Conservation (phyloP, 1,140 invertebrate species). For the Myzus persicae region DNA sequence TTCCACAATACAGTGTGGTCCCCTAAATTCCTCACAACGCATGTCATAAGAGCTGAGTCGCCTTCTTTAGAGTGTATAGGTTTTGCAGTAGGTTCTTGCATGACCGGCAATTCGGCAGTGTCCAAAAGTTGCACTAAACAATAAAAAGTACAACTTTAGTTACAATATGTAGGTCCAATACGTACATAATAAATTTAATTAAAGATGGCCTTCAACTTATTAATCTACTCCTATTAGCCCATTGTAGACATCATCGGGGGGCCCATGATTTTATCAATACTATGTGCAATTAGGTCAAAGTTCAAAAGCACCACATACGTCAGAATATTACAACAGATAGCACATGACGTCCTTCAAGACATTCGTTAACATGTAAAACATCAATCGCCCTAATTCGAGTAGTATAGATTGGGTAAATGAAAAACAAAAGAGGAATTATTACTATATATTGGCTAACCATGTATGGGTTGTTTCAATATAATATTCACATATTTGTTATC, state of each 20-base stretch:
- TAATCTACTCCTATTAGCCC: not conserved
- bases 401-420: not conserved
- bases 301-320: not conserved
- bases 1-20: conserved; percentile 77
- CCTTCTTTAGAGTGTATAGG: conserved; percentile 70
- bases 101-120: conserved; percentile 25
- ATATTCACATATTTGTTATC: not conserved
- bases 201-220: not conserved
- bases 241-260: not conserved
- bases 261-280: not conserved
- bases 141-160: not conserved
- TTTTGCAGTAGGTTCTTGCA: conserved; percentile 59
- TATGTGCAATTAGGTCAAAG: conserved; percentile 42
- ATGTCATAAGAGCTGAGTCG: conserved; percentile 78
- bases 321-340: not conserved
- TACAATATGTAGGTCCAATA: not conserved
- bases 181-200: not conserved
- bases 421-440: conserved; percentile 34
- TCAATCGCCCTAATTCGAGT: conserved; percentile 8
- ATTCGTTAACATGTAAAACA: conserved; percentile 9
- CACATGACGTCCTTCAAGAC: conserved; percentile 31
- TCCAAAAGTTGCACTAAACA: conserved; percentile 44
- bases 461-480: not conserved
- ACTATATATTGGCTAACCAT: not conserved
- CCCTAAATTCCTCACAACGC: conserved; percentile 75